Conservation (phyloP, 2,113 vertebrate species). For the Cebus imitator region DNA sequence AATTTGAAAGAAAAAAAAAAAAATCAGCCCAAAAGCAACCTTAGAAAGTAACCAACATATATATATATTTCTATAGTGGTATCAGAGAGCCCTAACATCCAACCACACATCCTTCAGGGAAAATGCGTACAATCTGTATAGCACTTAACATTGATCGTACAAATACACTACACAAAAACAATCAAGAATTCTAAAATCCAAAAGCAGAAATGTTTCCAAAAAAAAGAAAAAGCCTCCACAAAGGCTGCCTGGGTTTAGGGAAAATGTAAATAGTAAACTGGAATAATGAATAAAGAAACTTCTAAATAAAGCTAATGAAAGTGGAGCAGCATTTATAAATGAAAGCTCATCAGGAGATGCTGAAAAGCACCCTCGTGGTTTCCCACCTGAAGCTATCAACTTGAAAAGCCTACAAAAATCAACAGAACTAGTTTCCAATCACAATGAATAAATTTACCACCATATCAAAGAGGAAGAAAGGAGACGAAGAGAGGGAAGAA, state of each 20-base stretch:
- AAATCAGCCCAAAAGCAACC: background rate
- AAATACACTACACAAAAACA: background rate
- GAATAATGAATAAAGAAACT: constrained; percentile 20
- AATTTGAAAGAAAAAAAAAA: background rate
- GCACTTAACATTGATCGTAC: background rate
- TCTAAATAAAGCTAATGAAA: constrained; percentile 20
- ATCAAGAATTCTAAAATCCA: background rate
- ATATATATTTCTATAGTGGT: background rate
- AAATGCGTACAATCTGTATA: background rate
- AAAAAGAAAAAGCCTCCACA: background rate
- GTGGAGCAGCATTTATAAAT: constrained; percentile 6
- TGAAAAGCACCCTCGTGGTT: background rate
- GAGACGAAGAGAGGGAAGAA: background rate
- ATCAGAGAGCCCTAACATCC: background rate
- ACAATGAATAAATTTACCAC: background rate
- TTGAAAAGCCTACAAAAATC: constrained; percentile 11
- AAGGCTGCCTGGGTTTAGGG: background rate
- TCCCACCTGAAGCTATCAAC: background rate
- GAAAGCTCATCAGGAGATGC: background rate
- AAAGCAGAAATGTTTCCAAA: constrained; percentile 29
- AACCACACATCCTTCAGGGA: background rate
- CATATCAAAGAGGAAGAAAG: background rate
- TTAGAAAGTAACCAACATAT: background rate
- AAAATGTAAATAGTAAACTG: constrained; percentile 20
- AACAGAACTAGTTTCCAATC: background rate